Evolutionary conservation across 2,888 invertebrate species (phyloP), one percentile per base, ranked within the genome.

Genomic region (Leptopilina myrica): DNA sequence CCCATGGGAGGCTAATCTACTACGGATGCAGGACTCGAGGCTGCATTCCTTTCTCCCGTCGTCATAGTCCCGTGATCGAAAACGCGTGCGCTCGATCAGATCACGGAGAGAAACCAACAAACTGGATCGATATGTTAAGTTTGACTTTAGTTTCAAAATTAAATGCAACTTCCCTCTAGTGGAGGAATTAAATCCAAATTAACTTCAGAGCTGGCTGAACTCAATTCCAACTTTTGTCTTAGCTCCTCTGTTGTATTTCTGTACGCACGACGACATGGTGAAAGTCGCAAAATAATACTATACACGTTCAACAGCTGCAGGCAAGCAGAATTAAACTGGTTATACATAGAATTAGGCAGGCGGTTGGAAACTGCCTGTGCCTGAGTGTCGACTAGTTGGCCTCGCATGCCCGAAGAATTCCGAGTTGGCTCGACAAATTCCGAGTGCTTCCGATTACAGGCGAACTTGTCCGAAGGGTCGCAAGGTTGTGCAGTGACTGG

Each of bases 371-470:
- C 81, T 76, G 26, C 26, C 78, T 84, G 84, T 76, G 26, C 26
- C 78, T 84, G 84, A 84, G 86, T 78, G 80, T 85, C 87, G 89
- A 90, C 90, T 89, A 89, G 90, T 90, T 90, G 89, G 90, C 90
- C 90, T 90, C 89, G 90, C 88, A 86, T 83, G 79, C 49, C 49
- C 49, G 49, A 49, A 49, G 49, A 49, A 11, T 49, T 11, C 49
- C 49, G 49, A 49, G 49, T 12, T 49, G 11, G 11, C 49, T 8
- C 49, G 49, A 49, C 9, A 9, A 49, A 11, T 49, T 9, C n/a
- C 88, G 89, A 84, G n/a, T 64, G 1, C 64, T 20, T 62, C 69
- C 86, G 86, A 84, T 76, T 33, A 0, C 14, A 11, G 64, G 64
- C 87, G 87, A 84, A 65, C 15, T 26, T 67, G 49, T 46, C 65